Conservation (phyloP, 2,888 invertebrate genomes). For the Opisthograptis luteolata region DNA sequence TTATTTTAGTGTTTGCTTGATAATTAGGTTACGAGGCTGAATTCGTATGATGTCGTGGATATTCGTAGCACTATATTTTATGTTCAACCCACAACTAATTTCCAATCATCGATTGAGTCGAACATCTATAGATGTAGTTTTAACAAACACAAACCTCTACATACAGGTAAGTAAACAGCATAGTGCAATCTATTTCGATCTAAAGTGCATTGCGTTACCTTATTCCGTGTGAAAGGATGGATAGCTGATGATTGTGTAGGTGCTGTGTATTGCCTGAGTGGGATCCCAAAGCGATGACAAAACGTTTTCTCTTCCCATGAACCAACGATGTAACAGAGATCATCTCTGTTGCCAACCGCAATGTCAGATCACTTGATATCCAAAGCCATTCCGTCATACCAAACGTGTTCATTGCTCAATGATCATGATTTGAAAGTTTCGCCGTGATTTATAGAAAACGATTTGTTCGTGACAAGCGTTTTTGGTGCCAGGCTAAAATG, state of each 20-base stretch:
- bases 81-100: neutral
- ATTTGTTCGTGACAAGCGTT: slow-evolving; percentile 72
- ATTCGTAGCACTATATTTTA: neutral
- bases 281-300: slow-evolving; percentile 70
- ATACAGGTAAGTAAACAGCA: slow-evolving; percentile 44
- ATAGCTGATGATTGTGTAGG: slow-evolving; percentile 74
- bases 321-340: slow-evolving; percentile 10
- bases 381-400: slow-evolving; percentile 51
- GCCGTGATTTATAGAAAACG: slow-evolving; percentile 64
- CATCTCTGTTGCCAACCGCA: slow-evolving; percentile 10
- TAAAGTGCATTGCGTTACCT: slow-evolving; percentile 70
- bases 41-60: neutral
- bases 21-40: neutral
- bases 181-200: slow-evolving; percentile 65
- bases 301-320: slow-evolving; percentile 51
- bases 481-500: slow-evolving; percentile 66
- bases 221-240: slow-evolving; percentile 57
- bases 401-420: slow-evolving; percentile 58
- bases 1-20: neutral
- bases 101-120: neutral
- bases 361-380: slow-evolving; percentile 38
- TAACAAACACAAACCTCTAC: slow-evolving; percentile 25
- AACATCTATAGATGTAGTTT: slow-evolving; percentile 5
- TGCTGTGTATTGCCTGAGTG: slow-evolving; percentile 77
- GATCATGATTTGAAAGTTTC: slow-evolving; percentile 55